Evolutionary conservation across 2,888 invertebrate genomes (phyloP).

Genomic region (Habroteleia sp.): DNA sequence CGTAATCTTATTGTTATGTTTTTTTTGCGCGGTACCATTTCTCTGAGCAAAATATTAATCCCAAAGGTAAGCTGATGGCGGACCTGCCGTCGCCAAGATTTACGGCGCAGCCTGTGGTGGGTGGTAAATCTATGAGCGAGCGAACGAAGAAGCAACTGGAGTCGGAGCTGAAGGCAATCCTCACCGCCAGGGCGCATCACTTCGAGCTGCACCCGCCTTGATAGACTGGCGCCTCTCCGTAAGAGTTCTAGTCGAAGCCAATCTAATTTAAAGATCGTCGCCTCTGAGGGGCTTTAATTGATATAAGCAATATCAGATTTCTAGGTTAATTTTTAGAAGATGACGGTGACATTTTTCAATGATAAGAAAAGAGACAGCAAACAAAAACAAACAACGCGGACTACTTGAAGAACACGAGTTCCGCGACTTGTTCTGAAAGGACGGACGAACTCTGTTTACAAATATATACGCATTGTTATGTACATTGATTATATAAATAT

Average conservation of each 20-base stretch:
- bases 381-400: slow-evolving; percentile 5
- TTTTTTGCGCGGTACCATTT: slow-evolving; percentile 6
- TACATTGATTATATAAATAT: slow-evolving; percentile 74
- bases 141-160: slow-evolving; percentile 79
- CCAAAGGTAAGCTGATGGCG: slow-evolving; percentile 65
- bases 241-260: slow-evolving; percentile 67
- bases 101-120: slow-evolving; percentile 76
- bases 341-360: slow-evolving; percentile 71
- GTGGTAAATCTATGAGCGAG: slow-evolving; percentile 78
- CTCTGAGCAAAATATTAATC: slow-evolving; percentile 42
- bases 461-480: slow-evolving; percentile 70
- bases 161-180: slow-evolving; percentile 79
- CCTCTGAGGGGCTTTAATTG: slow-evolving; percentile 80
- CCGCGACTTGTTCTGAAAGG: slow-evolving; percentile 50
- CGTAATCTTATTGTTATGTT: slow-evolving; percentile 30
- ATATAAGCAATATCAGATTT: slow-evolving; percentile 81
- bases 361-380: slow-evolving; percentile 41
- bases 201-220: slow-evolving; percentile 80
- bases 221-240: slow-evolving; percentile 67
- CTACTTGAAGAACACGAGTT: slow-evolving; percentile 47
- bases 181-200: slow-evolving; percentile 79
- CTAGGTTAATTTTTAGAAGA: slow-evolving; percentile 79
- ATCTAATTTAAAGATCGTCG: slow-evolving; percentile 71
- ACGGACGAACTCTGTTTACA: slow-evolving; percentile 26
- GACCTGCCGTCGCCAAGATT: slow-evolving; percentile 74